Evolutionary conservation across 2,888 invertebrate species (phyloP).

Genomic region (Trachelus tabidus): DNA sequence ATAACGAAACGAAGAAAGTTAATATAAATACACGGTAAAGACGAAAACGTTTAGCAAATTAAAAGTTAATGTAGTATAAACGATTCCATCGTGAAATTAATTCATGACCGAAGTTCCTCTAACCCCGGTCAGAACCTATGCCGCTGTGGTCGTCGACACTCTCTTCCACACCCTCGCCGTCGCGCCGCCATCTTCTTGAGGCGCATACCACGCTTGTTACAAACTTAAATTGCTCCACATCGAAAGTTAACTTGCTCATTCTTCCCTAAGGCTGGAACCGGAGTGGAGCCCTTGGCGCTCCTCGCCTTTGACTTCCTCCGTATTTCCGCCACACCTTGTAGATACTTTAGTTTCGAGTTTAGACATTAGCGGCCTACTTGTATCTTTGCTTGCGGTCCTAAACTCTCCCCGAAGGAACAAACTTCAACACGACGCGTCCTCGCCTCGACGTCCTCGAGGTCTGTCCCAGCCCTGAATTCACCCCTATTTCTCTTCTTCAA

Average conservation of each 20-base stretch:
- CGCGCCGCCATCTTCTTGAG: constrained; percentile 15
- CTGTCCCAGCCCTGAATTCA: neutral
- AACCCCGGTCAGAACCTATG: neutral
- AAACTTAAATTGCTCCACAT: constrained; percentile 55
- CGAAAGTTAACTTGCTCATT: constrained; percentile 51
- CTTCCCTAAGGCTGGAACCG: constrained; percentile 32
- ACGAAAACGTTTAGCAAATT: constrained; percentile 42
- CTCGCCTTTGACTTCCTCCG: constrained; percentile 7
- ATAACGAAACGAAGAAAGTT: constrained; percentile 38
- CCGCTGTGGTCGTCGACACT: neutral
- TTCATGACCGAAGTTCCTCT: constrained; percentile 44
- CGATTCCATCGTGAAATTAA: constrained; percentile 49
- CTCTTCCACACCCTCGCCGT: neutral
- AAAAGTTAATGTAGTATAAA: constrained; percentile 49
- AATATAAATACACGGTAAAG: constrained; percentile 35
- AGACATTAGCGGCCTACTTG: constrained; percentile 10
- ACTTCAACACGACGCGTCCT: neutral
- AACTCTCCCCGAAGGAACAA: constrained; percentile 3
- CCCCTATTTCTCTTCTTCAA: neutral
- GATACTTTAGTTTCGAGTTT: constrained; percentile 22
- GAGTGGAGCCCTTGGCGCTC: constrained; percentile 8
- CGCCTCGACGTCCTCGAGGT: neutral
- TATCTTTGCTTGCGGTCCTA: constrained; percentile 13
- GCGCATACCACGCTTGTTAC: constrained; percentile 47
- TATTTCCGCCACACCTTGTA: constrained; percentile 12